Evolutionary conservation across 2,888 invertebrate genomes (phyloP), one percentile per base, ranked within the genome.

Genomic region (Liopterus haemorrhoidalis): DNA sequence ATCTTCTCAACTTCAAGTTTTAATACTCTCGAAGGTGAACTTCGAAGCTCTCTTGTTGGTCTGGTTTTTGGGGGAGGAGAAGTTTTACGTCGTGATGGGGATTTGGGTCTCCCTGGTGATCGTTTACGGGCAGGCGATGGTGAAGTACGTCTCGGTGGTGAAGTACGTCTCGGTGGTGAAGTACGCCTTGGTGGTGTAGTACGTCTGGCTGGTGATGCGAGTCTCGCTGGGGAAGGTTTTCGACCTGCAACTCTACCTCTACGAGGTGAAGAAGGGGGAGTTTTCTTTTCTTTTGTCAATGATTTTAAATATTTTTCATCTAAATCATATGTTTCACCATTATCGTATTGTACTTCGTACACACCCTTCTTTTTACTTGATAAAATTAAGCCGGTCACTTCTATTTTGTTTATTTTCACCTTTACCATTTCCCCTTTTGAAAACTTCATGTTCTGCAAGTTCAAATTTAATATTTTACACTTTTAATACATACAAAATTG

Each of bases 1-100:
- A 45, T 45, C 9, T 45, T 45, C 15, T 45, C 39, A n/a, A 45
- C 15, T 3, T 32, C 14, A 6, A 45, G 27, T 30, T 45, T 45
- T 22, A 45, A 39, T 33, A 45, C 15, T 16, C 45, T 22, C 8
- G 43, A 18, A n/a, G 24, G 16, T n/a, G 15, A 18, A 24, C 6
- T 6, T 27, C 8, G 27, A 5, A 20, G 11, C n/a, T n/a, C n/a
- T n/a, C n/a, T n/a, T 12, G 9, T 21, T 8, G 22, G 12, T 18
- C 12, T 33, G 4, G 19, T 20, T 19, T 15, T 12, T 11, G 24
- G 22, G 12, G n/a, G n/a, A n/a, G n/a, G n/a, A n/a, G n/a, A n/a
- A n/a, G n/a, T 38, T 37, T 22, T 44, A 9, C 14, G 11, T 3
- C 43, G 43, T 9, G 43, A 27, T 14, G 44, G 38, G 3, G 44